A percentile compares a stretch with the other conserved stretches of the same genome.
Evolutionary conservation across 2,797 vertebrate genomes (phyloP).

Genomic region (Nyctalus aviator): DNA sequence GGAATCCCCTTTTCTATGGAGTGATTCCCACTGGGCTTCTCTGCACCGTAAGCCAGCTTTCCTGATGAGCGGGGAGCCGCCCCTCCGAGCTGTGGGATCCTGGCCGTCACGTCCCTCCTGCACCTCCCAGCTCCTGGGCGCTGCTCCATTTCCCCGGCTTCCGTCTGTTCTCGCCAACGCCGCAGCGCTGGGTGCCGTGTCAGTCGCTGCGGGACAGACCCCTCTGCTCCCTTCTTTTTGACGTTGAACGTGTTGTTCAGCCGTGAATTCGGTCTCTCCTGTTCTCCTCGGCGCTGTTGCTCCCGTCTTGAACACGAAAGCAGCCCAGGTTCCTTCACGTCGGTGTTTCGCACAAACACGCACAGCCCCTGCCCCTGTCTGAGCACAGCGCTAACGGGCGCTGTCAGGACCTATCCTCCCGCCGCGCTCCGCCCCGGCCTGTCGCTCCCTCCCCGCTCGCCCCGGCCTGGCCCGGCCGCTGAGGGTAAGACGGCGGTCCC

Average conservation of each 20-base stretch:
- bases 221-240: background rate
- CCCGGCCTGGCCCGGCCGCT: background rate
- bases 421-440: no score
- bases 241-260: background rate
- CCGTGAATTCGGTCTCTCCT: background rate
- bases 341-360: background rate
- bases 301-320: background rate
- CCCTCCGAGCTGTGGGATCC: background rate
- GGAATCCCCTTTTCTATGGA: no score
- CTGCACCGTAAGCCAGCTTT: background rate
- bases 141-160: background rate
- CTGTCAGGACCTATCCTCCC: background rate
- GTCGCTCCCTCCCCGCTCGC: background rate
- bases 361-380: background rate
- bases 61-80: background rate
- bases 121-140: background rate
- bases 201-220: background rate
- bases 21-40: no score
- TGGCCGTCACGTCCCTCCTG: background rate
- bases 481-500: no score
- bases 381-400: fast-evolving
- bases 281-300: background rate
- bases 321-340: background rate
- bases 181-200: background rate
- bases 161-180: background rate